Conservation (phyloP, 2,113 vertebrate genomes). For the Grus americana region DNA sequence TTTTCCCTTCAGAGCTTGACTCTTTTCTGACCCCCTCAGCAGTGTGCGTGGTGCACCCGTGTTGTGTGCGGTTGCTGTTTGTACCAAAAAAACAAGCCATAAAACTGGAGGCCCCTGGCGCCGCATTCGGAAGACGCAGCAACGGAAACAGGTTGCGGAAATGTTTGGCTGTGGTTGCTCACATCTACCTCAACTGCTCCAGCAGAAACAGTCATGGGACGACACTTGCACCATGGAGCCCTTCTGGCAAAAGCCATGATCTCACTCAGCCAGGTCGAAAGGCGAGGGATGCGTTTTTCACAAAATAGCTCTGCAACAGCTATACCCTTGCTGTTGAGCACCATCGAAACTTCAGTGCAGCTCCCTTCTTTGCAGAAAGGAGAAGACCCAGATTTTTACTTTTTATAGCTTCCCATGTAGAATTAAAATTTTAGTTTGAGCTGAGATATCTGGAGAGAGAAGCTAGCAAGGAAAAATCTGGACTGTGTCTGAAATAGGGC, state of each 20-base stretch:
- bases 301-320: neutral
- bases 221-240: neutral
- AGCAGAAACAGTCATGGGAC: neutral
- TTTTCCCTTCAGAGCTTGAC: neutral
- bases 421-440: constrained; percentile 17
- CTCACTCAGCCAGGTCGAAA: neutral
- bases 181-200: neutral
- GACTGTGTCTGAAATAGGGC: neutral
- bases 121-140: accelerated
- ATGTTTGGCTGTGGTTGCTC: accelerated
- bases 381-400: neutral
- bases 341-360: neutral
- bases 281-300: neutral
- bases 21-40: neutral
- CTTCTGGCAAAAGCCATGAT: neutral
- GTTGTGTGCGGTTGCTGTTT: neutral
- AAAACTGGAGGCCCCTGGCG: neutral
- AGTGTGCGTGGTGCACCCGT: accelerated
- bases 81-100: neutral
- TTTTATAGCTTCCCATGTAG: neutral
- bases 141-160: neutral
- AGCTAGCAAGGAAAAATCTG: neutral
- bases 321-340: neutral
- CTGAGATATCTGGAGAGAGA: neutral
- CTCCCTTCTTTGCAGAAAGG: neutral